Conservation (phyloP, 2,797 vertebrate species). For the Amphiprion clarkii region DNA sequence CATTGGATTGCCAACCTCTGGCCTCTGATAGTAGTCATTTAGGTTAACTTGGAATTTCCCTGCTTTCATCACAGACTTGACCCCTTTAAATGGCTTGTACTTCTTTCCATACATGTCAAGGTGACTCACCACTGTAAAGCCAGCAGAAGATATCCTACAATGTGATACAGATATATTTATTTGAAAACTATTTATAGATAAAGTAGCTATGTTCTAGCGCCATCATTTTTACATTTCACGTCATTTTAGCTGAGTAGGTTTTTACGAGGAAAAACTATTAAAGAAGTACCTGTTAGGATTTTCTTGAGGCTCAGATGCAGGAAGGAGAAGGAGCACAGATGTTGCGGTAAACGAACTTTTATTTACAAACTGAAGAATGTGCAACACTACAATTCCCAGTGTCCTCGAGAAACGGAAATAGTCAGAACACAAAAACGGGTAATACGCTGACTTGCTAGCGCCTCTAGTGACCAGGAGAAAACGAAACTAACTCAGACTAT, state of each 20-base stretch:
- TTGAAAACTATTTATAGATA: slow-evolving; percentile 86
- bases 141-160: slow-evolving; percentile 69
- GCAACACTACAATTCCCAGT: too few species aligned
- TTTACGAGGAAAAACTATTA: slow-evolving; percentile 56
- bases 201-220: slow-evolving; percentile 69
- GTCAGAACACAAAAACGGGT: too few species aligned
- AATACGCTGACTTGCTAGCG: too few species aligned
- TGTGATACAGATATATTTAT: slow-evolving; percentile 88
- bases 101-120: slow-evolving; percentile 98
- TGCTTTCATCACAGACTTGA: slow-evolving; percentile 98
- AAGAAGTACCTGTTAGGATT: slow-evolving; percentile 24
- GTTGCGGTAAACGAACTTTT: too few species aligned
- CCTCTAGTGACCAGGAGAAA: too few species aligned
- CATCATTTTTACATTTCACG: slow-evolving; percentile 68
- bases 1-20: slow-evolving; percentile 46
- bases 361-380: too few species aligned
- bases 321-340: too few species aligned
- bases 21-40: slow-evolving; percentile 59
- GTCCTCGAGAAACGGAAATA: too few species aligned
- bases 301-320: too few species aligned
- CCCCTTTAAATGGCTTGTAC: slow-evolving; percentile 99
- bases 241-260: slow-evolving; percentile 66
- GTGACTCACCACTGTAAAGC: slow-evolving; percentile 86
- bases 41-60: slow-evolving; percentile 98
- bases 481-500: too few species aligned